Evolutionary conservation across 1,140 invertebrate species (phyloP).

Genomic region (Gryllus bimaculatus): DNA sequence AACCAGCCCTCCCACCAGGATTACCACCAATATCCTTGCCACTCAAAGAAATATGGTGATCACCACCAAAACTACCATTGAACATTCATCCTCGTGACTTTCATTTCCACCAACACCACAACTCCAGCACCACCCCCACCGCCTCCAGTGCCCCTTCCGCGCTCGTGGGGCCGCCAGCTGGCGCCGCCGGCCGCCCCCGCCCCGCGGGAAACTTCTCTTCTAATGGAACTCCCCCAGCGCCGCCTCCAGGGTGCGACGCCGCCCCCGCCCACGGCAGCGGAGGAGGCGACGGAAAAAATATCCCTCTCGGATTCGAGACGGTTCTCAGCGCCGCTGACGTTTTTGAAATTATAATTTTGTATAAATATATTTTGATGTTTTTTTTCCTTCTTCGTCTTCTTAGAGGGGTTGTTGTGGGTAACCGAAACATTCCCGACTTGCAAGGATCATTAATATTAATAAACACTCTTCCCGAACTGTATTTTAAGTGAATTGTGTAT

Average conservation of each 20-base stretch:
- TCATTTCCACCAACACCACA: neutral
- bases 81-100: no score
- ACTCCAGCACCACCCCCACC: neutral
- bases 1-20: no score
- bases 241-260: neutral
- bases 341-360: neutral
- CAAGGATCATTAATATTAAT: neutral
- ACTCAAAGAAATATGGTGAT: no score
- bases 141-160: neutral
- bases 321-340: neutral
- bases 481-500: conserved; percentile 2
- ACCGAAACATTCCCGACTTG: neutral
- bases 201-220: neutral
- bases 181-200: no score
- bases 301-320: neutral
- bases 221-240: neutral
- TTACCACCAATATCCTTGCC: no score
- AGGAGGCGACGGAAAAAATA: neutral
- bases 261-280: no score
- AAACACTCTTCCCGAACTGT: neutral
- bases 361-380: neutral
- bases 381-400: neutral
- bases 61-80: no score
- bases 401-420: neutral
- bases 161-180: neutral